Conservation (phyloP, 2,888 invertebrate species). For the Cheilosia urbana region DNA sequence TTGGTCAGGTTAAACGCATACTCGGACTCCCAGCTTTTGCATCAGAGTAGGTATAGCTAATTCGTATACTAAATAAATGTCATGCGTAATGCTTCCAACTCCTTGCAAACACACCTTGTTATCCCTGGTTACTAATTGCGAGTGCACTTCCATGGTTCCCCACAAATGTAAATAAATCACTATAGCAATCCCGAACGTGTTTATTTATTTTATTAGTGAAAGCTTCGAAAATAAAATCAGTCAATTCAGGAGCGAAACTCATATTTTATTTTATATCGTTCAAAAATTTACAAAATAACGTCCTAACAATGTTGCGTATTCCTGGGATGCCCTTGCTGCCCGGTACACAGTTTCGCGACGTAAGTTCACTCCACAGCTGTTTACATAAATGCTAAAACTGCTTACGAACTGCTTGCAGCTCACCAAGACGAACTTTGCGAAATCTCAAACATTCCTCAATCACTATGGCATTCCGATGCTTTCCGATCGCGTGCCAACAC, state of each 20-base stretch:
- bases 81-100: background rate
- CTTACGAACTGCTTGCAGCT: constrained; percentile 83
- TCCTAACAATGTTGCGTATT: constrained; percentile 84
- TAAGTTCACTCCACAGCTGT: constrained; percentile 82
- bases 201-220: constrained; percentile 19
- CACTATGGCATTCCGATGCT: constrained; percentile 86
- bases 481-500: constrained; percentile 86
- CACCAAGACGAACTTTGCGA: constrained; percentile 87
- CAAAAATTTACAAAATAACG: constrained; percentile 1
- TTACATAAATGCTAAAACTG: constrained; percentile 1
- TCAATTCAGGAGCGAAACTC: constrained; percentile 4
- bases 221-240: constrained; percentile 13
- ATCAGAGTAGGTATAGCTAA: too few species aligned
- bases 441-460: constrained; percentile 87
- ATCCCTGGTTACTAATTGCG: background rate
- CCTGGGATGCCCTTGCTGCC: constrained; percentile 90
- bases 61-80: too few species aligned
- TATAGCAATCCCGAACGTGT: constrained; percentile 42
- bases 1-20: too few species aligned
- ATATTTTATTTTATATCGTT: constrained; percentile 12
- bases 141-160: background rate
- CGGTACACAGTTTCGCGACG: constrained; percentile 89
- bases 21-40: too few species aligned
- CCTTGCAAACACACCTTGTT: background rate
- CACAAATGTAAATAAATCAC: constrained; percentile 1